A percentile compares a stretch with the other conserved stretches of the same genome.
phyloP scores from a whole-genome alignment of 2,888 invertebrate genomes.

The Lobophora halterata region DNA sequence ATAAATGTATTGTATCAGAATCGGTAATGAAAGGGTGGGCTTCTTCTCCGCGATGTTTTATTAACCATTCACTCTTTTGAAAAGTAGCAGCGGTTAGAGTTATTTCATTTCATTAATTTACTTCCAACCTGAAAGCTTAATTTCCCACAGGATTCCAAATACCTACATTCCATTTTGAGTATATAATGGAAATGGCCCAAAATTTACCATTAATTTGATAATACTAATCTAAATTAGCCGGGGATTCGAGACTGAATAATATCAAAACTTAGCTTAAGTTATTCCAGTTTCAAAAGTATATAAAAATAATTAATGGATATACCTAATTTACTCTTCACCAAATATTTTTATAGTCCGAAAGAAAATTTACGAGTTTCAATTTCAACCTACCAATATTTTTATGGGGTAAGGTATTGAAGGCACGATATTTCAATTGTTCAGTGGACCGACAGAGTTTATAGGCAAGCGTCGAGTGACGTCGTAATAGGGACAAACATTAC shows the following conservation, averaged over 20 bases:
- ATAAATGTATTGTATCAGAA: slow-evolving; percentile 36
- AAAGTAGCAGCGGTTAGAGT: slow-evolving; percentile 32
- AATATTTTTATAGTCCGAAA: slow-evolving; percentile 5
- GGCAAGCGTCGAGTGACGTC: slow-evolving; percentile 62
- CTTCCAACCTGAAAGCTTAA: slow-evolving; percentile 32
- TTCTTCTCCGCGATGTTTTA: slow-evolving; percentile 37
- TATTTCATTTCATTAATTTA: slow-evolving; percentile 33
- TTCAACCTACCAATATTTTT: slow-evolving; percentile 51
- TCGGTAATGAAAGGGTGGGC: slow-evolving; percentile 36
- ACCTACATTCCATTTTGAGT: slow-evolving; percentile 34
- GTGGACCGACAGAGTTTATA: slow-evolving; percentile 68
- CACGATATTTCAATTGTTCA: slow-evolving; percentile 71
- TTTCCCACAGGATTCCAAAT: slow-evolving; percentile 33
- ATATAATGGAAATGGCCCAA: slow-evolving; percentile 29
- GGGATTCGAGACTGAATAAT: slow-evolving; percentile 9
- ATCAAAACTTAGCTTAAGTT: no score
- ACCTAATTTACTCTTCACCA: not conserved
- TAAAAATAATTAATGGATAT: no score
- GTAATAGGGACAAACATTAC: slow-evolving; percentile 76
- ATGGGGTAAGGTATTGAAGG: slow-evolving; percentile 51
- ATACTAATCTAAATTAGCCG: slow-evolving; percentile 13
- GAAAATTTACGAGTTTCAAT: slow-evolving; percentile 16
- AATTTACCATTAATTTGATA: slow-evolving; percentile 23
- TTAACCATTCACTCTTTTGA: slow-evolving; percentile 33
- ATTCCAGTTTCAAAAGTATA: no score